A percentile compares a stretch with the other conserved stretches of the same genome.
phyloP scores from a whole-genome alignment of 2,113 vertebrate species.

The Reinhardtius hippoglossoides region DNA sequence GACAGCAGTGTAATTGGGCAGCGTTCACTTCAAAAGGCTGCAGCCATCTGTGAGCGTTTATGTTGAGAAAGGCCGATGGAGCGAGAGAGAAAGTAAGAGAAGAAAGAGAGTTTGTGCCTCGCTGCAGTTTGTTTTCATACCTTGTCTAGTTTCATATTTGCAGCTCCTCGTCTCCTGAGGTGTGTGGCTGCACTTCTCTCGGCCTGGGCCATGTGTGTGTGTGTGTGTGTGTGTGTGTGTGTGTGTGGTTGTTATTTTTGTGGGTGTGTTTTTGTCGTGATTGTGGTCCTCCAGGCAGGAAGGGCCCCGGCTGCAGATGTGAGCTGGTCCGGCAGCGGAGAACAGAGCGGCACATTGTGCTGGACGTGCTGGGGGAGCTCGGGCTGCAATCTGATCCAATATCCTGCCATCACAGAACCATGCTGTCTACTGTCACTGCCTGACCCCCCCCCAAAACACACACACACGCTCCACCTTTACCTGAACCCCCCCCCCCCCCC shows the following conservation, averaged over 20 bases:
- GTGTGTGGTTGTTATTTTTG: slow-evolving; percentile 48
- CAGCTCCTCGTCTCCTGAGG: slow-evolving; percentile 32
- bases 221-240: neutral
- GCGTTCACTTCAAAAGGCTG: slow-evolving; percentile 29
- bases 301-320: slow-evolving; percentile 71
- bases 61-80: neutral
- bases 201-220: neutral
- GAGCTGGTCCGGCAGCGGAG: slow-evolving; percentile 45
- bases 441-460: slow-evolving; percentile 34
- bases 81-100: neutral
- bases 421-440: slow-evolving; percentile 71
- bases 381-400: slow-evolving; percentile 76
- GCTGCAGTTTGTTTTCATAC: slow-evolving; percentile 53
- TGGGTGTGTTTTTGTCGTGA: slow-evolving; percentile 71
- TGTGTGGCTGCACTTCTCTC: neutral
- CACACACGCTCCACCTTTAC: slow-evolving; percentile 16
- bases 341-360: slow-evolving; percentile 82
- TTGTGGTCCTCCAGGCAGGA: slow-evolving; percentile 75
- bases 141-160: slow-evolving; percentile 58
- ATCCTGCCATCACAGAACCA: slow-evolving; percentile 70
- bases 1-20: slow-evolving; percentile 35
- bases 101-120: slow-evolving; percentile 32
- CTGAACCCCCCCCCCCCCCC: slow-evolving; percentile 29
- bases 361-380: slow-evolving; percentile 48
- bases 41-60: slow-evolving; percentile 63